Conservation (phyloP, 2,888 invertebrate genomes). For the Eutolmus rufibarbis region DNA sequence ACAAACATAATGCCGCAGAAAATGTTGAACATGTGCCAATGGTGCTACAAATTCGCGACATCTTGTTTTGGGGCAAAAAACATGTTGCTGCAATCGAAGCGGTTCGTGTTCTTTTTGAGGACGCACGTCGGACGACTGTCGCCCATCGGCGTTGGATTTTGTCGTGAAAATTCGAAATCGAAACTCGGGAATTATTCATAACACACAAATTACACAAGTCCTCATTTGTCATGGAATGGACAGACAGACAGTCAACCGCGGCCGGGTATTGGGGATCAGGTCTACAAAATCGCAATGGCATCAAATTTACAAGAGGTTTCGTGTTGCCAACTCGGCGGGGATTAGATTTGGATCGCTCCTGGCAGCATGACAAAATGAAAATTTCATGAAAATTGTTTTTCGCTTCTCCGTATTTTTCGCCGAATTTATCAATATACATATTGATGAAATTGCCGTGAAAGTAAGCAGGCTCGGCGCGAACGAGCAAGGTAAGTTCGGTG, state of each 20-base stretch:
- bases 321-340: background rate
- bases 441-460: background rate
- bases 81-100: conserved; percentile 6
- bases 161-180: background rate
- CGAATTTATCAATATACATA: background rate
- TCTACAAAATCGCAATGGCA: background rate
- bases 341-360: background rate
- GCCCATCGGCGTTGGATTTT: background rate
- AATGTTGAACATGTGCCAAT: conserved; percentile 28
- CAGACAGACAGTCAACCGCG: background rate
- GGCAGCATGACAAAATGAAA: background rate
- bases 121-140: background rate
- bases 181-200: background rate
- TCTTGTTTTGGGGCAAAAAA: conserved; percentile 7
- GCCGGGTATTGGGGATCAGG: background rate
- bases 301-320: background rate
- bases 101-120: background rate
- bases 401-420: background rate
- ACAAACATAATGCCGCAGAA: conserved; percentile 3
- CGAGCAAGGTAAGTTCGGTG: background rate
- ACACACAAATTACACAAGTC: conserved; percentile 5
- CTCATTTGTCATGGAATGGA: background rate
- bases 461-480: background rate
- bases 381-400: background rate
- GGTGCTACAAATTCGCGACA: conserved; percentile 1